Evolutionary conservation across 2,888 invertebrate species (phyloP).

Genomic region (Spatulosminthurus flaviceps): DNA sequence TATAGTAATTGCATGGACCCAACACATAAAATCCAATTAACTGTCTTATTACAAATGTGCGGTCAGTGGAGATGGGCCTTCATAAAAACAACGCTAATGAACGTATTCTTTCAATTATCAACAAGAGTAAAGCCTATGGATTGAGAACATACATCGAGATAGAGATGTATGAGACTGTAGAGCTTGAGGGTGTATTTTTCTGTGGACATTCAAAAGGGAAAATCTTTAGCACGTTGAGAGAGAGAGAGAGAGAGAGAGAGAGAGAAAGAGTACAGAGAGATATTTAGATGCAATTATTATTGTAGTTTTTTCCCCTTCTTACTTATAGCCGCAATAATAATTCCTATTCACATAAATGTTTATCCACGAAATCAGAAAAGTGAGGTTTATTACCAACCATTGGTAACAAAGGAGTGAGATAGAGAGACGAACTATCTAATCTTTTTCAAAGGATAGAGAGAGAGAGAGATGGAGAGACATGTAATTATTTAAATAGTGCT

Average conservation of each 20-base stretch:
- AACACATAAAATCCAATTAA: conserved; percentile 15
- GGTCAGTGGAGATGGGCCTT: neutral
- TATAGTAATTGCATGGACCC: conserved; percentile 27
- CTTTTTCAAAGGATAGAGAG: neutral
- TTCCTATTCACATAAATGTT: neutral
- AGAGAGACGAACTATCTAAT: neutral
- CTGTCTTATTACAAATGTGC: conserved; percentile 15
- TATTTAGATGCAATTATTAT: neutral
- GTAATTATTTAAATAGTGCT: conserved; percentile 19
- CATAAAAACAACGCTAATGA: neutral
- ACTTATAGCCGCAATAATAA: neutral
- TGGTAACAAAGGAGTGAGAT: too few species aligned
- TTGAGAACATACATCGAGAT: neutral
- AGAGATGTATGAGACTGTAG: neutral
- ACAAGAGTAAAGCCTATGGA: neutral
- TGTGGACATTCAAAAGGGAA: too few species aligned
- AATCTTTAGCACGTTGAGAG: too few species aligned
- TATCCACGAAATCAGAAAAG: conserved; percentile 18
- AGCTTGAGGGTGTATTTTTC: too few species aligned
- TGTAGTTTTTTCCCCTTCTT: neutral
- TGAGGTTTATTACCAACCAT: neutral
- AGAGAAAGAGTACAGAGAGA: too few species aligned
- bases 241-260: too few species aligned
- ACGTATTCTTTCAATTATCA: conserved; percentile 9
- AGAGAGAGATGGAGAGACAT: neutral